phyloP scores from a whole-genome alignment of 2,113 vertebrate species.

The Otis tarda region DNA sequence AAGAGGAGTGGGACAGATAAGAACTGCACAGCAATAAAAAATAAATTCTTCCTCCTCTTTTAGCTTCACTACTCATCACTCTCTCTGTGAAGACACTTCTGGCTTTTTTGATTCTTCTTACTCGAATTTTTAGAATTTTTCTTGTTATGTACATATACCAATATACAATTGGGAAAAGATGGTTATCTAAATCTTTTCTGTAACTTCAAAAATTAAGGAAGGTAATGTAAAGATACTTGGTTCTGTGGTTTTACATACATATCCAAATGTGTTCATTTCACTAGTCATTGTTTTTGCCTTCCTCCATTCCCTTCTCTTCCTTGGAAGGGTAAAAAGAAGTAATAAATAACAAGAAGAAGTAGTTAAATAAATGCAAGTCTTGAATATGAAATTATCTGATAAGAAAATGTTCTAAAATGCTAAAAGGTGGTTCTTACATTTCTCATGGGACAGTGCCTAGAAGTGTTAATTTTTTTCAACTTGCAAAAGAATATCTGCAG shows the following conservation, averaged over 20 bases:
- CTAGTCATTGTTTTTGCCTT: background rate
- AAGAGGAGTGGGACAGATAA: conserved; percentile 4
- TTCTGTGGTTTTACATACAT: background rate
- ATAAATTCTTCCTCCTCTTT: background rate
- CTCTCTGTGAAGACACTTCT: background rate
- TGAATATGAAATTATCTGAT: background rate
- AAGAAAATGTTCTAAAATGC: background rate
- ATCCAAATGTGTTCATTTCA: background rate
- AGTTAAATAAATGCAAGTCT: background rate
- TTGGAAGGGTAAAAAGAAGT: background rate
- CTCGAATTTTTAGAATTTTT: background rate
- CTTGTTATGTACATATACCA: background rate
- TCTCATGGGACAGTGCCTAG: background rate
- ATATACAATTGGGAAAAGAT: background rate
- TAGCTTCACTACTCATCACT: background rate
- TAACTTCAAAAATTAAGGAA: background rate
- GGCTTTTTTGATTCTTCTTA: background rate
- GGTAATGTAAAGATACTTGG: background rate
- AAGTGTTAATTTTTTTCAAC: background rate
- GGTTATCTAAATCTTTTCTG: background rate
- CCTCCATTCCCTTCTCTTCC: background rate
- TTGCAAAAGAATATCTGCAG: background rate
- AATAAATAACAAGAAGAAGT: background rate
- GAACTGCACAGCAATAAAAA: conserved; percentile 11
- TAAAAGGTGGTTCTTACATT: background rate